phyloP scores from a whole-genome alignment of 2,113 vertebrate genomes.

The Cryptotis parvus region DNA sequence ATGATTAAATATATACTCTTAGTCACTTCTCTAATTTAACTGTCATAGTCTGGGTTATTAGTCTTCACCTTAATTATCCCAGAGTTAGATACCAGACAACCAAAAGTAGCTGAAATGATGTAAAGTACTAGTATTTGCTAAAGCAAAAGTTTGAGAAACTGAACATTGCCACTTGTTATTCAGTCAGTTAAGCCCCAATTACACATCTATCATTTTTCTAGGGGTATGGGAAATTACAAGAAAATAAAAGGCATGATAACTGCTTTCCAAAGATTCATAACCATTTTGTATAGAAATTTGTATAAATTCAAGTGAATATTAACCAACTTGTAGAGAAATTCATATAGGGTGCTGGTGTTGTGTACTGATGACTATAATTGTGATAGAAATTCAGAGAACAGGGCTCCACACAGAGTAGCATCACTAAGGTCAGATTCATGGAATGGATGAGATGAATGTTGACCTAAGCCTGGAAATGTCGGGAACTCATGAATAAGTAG shows the following conservation, averaged over 20 bases:
- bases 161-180: not conserved
- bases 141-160: not conserved
- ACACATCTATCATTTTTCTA: conserved; percentile 31
- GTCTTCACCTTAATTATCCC: not conserved
- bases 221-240: not conserved
- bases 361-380: not conserved
- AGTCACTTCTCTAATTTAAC: not conserved
- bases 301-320: too few relatives aligned
- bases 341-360: not conserved
- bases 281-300: not conserved
- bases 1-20: too few relatives aligned
- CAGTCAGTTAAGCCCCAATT: conserved; percentile 15
- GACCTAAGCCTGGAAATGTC: not conserved
- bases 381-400: not conserved
- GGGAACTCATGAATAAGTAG: not conserved
- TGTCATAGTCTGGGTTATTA: not conserved
- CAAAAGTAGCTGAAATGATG: not conserved
- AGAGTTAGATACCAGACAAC: not conserved
- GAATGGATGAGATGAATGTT: not conserved
- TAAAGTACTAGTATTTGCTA: not conserved
- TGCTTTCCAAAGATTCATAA: not conserved
- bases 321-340: not conserved
- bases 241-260: not conserved
- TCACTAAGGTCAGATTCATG: not conserved
- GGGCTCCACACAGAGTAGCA: not conserved